Base-by-base conservation (phyloP, 2,888 invertebrate genomes). In the Hylaea fasciaria region DNA sequence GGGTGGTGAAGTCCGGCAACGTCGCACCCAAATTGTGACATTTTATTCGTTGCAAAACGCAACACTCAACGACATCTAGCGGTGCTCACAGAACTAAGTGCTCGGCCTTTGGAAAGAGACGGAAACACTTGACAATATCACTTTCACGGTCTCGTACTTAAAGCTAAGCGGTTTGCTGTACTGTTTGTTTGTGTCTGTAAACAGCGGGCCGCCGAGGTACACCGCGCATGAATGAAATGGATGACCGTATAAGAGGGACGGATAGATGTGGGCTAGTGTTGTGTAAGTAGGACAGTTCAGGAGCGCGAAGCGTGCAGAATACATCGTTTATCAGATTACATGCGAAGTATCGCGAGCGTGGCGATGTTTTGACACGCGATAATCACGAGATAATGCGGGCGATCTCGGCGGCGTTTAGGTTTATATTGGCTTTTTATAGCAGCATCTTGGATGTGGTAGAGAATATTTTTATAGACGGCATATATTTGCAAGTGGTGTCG, bases 271-370 rank as follows among this genome's bases (percentile, higher is more conserved):
- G 53, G 54, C 60, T 54, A 50, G 47, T 46, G 62, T 62, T 37
- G 87, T 60, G 69, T 52, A 82, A 91, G 69, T 65, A 77, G 70
- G 87, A 89, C 70, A 64, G 73, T 65, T 74, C 59, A 73, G 70
- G 72, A 87, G 89, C 85, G 85, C 85, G 89, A 91, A 86, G 87
- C 87, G 86, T 87, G 85, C 88, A 87, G 89, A 85, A 92, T 93
- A 93, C 93, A 93, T 93, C 93, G 91, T 91, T 93, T 92, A 93
- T 92, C 92, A 91, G 92, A 93, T 93, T 92, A 91, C 91, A 92
- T 89, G 91, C 91, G 91, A 91, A 91, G 92, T 92, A 93, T 91
- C 91, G 92, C 90, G 89, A 91, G 91, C 89, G 91, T 91, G 92
- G 90, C 89, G 90, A 92, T 93, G 92, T 93, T 93, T 92, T 93